A percentile compares a stretch with the other conserved stretches of the same genome.
Evolutionary conservation across 2,797 vertebrate genomes (phyloP).

Genomic region (Anguilla marmorata): DNA sequence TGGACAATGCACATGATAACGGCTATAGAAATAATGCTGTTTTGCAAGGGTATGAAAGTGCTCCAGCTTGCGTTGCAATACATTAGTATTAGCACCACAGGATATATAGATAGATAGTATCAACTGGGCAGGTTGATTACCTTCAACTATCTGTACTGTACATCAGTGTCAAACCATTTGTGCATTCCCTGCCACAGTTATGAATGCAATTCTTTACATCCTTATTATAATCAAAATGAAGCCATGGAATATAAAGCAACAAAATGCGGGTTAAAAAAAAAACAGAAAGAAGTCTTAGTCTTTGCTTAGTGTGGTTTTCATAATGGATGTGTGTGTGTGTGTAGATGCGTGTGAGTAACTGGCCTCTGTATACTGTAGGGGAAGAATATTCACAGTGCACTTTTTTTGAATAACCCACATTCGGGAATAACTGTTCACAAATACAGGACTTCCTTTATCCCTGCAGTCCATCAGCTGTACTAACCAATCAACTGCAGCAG

Average conservation of each 20-base stretch:
- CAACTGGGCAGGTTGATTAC: neutral
- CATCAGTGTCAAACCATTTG: neutral
- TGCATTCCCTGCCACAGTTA: neutral
- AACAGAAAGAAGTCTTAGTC: neutral
- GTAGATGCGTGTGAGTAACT: neutral
- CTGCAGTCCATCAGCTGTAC: neutral
- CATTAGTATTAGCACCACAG: neutral
- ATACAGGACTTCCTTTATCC: neutral
- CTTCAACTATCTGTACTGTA: neutral
- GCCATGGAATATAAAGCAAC: neutral
- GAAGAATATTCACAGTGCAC: neutral
- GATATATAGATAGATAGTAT: neutral
- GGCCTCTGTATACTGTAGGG: neutral
- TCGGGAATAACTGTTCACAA: neutral
- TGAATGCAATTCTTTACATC: neutral
- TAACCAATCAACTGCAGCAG: neutral
- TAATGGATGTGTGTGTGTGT: neutral
- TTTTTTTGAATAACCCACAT: neutral
- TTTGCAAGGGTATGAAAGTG: neutral
- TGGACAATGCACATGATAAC: neutral
- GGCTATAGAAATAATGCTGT: neutral
- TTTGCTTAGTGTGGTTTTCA: slow-evolving; percentile 25
- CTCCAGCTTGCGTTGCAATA: neutral
- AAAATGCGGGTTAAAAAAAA: neutral
- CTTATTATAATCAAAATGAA: neutral